Evolutionary conservation across 1,140 invertebrate species (phyloP).

Genomic region (Drosophila obscura): DNA sequence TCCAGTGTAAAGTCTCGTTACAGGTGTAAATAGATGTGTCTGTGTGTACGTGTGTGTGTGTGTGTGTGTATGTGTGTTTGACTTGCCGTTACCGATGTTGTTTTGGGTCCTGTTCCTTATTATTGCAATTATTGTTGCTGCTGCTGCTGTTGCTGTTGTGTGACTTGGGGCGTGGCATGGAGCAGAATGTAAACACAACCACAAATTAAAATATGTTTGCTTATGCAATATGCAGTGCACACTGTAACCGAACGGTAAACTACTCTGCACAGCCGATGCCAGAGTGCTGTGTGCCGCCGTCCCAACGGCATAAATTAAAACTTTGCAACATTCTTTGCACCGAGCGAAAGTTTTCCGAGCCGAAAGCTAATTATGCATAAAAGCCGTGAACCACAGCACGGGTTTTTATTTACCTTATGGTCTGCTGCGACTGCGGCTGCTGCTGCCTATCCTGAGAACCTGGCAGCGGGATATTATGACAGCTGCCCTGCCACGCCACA

Average conservation of each 20-base stretch:
- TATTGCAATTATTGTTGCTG: slow-evolving; percentile 29
- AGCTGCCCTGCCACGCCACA: slow-evolving; percentile 43
- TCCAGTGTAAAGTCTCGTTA: slow-evolving; percentile 27
- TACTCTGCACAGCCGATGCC: slow-evolving; percentile 27
- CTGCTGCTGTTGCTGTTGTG: slow-evolving; percentile 53
- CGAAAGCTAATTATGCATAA: slow-evolving; percentile 79
- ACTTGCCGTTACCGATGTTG: slow-evolving; percentile 12
- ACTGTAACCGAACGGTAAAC: slow-evolving; percentile 51
- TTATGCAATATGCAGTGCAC: slow-evolving; percentile 52
- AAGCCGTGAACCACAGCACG: slow-evolving; percentile 43
- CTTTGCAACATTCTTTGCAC: slow-evolving; percentile 54
- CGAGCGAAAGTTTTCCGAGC: slow-evolving; percentile 54
- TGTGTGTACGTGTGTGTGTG: no score
- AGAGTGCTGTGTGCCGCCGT: slow-evolving; percentile 4
- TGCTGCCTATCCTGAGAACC: background rate
- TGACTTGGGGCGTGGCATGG: slow-evolving; percentile 64
- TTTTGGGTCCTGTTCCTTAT: slow-evolving; percentile 31
- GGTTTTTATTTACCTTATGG: slow-evolving; percentile 73
- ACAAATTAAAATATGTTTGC: slow-evolving; percentile 80
- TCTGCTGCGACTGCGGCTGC: slow-evolving; percentile 29
- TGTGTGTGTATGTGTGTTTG: slow-evolving; percentile 5
- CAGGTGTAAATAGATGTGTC: background rate
- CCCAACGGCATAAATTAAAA: slow-evolving; percentile 75
- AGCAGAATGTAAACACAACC: slow-evolving; percentile 72
- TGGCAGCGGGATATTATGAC: slow-evolving; percentile 60